These are phyloP conservation scores for Arctopsyche grandis DNA, from an alignment of 1,140 invertebrate genomes.

Conservation along the genomic window DNA sequence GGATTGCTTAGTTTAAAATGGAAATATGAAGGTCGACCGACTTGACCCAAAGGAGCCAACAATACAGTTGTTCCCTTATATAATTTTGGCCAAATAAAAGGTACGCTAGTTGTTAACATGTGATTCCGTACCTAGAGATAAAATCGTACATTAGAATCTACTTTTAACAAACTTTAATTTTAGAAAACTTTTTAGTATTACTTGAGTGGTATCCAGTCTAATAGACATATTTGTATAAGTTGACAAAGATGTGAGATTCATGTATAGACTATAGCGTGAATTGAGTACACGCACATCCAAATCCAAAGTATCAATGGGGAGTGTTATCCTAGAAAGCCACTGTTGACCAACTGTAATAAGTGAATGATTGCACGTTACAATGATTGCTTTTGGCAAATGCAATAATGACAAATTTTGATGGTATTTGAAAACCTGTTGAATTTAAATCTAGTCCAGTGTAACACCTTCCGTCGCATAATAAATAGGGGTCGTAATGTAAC, in stretches of 20 bases:
- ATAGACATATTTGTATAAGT: slow-evolving; percentile 77
- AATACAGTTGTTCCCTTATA: slow-evolving; percentile 59
- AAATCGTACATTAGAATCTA: background rate
- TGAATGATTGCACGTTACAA: background rate
- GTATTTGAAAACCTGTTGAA: slow-evolving; percentile 53
- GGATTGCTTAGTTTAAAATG: slow-evolving; percentile 73
- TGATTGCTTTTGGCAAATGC: background rate
- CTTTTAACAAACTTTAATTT: background rate
- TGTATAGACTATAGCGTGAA: slow-evolving; percentile 67
- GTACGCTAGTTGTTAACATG: slow-evolving; percentile 76
- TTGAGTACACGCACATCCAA: slow-evolving; percentile 72
- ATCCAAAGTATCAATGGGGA: slow-evolving; percentile 72
- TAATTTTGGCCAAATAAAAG: slow-evolving; percentile 78
- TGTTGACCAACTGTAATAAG: slow-evolving; percentile 67
- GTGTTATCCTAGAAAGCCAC: slow-evolving; percentile 76
- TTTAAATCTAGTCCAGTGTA: slow-evolving; percentile 59
- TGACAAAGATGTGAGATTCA: slow-evolving; percentile 66
- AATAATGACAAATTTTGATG: background rate
- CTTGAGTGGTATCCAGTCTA: slow-evolving; percentile 80
- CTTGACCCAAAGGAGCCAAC: slow-evolving; percentile 78
- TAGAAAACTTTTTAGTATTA: slow-evolving; percentile 61
- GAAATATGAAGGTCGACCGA: slow-evolving; percentile 79
- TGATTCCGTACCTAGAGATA: slow-evolving; percentile 59
- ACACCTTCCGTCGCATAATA: slow-evolving; percentile 56
- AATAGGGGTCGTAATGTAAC: slow-evolving; percentile 56